Evolutionary conservation across 2,113 vertebrate species (phyloP).

Genomic region (Leptodactylus fuscus): DNA sequence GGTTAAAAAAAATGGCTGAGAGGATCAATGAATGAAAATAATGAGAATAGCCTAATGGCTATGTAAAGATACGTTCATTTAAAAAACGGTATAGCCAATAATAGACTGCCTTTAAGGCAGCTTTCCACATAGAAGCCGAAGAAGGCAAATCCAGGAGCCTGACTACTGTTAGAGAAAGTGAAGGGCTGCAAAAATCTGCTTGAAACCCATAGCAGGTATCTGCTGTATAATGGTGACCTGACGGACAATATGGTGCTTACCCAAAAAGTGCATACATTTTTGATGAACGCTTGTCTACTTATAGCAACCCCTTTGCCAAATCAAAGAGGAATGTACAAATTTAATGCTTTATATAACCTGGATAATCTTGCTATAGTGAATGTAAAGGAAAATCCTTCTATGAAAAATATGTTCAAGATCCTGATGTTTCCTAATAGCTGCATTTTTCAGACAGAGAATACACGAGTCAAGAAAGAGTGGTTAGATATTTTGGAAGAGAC

Average conservation of each 20-base stretch:
- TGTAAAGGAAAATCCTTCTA: slow-evolving; percentile 96
- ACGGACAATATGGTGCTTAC: slow-evolving; percentile 92
- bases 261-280: slow-evolving; percentile 94
- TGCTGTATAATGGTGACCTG: slow-evolving; percentile 96
- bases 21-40: no score
- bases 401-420: slow-evolving; percentile 99
- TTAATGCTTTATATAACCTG: slow-evolving; percentile 89
- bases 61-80: no score
- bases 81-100: no score
- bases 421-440: slow-evolving; percentile 97
- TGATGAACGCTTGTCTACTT: slow-evolving; percentile 96
- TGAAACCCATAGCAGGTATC: slow-evolving; percentile 90
- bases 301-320: slow-evolving; percentile 92
- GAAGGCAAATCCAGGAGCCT: slow-evolving; percentile 92
- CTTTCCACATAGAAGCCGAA: slow-evolving; percentile 85
- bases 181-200: slow-evolving; percentile 93
- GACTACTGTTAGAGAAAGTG: slow-evolving; percentile 96
- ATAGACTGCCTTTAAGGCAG: no score
- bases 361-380: slow-evolving; percentile 94
- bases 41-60: no score
- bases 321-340: slow-evolving; percentile 88
- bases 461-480: slow-evolving; percentile 98
- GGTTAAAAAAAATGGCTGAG: no score
- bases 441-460: slow-evolving; percentile 97
- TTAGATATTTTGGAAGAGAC: slow-evolving; percentile 94